Percentiles rank a stretch among this genome's conserved stretches.
Evolutionary conservation across 2,888 invertebrate genomes (phyloP).

Genomic region (Polydrusus pterygomalis): DNA sequence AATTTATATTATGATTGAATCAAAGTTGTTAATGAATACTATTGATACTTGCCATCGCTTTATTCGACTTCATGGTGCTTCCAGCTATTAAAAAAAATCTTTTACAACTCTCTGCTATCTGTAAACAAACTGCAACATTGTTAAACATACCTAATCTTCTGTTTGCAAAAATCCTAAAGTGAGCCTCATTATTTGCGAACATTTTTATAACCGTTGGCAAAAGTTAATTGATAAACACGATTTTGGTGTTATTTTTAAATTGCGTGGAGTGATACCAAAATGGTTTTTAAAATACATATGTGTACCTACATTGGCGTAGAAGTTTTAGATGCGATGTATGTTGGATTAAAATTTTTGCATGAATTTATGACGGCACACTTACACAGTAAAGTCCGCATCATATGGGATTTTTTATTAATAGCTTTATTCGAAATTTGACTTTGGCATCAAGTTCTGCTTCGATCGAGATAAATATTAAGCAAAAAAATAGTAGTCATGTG

Average conservation of each 20-base stretch:
- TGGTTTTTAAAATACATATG: neutral
- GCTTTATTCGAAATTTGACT: too few species aligned
- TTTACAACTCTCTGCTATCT: slow-evolving; percentile 6
- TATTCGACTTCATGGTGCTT: too few species aligned
- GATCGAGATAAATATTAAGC: too few species aligned
- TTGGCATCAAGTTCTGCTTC: too few species aligned
- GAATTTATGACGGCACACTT: too few species aligned
- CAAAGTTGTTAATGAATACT: too few species aligned
- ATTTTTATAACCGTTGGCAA: slow-evolving; percentile 12
- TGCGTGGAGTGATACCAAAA: slow-evolving; percentile 12
- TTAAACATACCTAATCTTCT: neutral
- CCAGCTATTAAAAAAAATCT: neutral
- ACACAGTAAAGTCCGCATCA: too few species aligned
- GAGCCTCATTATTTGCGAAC: slow-evolving; percentile 23
- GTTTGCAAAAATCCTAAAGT: slow-evolving; percentile 25
- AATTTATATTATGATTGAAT: too few species aligned
- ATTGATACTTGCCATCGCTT: too few species aligned
- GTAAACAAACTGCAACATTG: slow-evolving; percentile 13
- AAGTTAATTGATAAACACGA: slow-evolving; percentile 25
- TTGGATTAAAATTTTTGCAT: neutral
- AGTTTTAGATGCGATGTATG: neutral
- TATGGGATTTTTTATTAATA: too few species aligned
- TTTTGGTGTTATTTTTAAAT: slow-evolving; percentile 10
- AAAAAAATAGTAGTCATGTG: too few species aligned
- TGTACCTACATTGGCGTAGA: slow-evolving; percentile 25